Percentiles rank a stretch among this genome's conserved stretches.
Evolutionary conservation across 1,140 invertebrate genomes (phyloP).

Genomic region (Euwallacea fornicatus): DNA sequence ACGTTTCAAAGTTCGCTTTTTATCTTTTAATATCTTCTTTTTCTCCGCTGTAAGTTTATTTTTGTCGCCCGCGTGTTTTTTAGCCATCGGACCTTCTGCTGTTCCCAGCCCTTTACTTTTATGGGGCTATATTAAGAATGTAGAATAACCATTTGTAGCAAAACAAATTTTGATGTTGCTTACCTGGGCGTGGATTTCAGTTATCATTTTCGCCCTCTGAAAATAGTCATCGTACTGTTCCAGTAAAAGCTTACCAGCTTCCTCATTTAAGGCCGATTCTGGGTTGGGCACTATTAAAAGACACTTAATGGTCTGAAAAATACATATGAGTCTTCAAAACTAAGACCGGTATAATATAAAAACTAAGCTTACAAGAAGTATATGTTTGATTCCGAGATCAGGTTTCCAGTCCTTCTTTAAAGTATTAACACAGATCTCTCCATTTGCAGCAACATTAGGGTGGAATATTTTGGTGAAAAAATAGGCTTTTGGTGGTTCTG

Average conservation of each 20-base stretch:
- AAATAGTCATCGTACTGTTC: conserved; percentile 92
- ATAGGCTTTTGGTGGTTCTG: conserved; percentile 90
- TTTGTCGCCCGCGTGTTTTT: conserved; percentile 78
- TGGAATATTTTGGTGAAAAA: conserved; percentile 98
- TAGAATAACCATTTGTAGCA: background rate
- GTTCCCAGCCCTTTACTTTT: conserved; percentile 53
- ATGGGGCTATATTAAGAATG: conserved; percentile 47
- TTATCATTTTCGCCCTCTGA: conserved; percentile 89
- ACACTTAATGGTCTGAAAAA: conserved; percentile 84
- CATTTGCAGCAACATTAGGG: conserved; percentile 92
- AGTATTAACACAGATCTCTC: conserved; percentile 97
- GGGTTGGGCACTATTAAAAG: conserved; percentile 92
- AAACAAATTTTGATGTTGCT: background rate
- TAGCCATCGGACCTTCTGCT: conserved; percentile 73
- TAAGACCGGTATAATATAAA: no score
- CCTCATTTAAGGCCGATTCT: conserved; percentile 92
- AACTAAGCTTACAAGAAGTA: conserved; percentile 80
- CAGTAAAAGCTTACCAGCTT: conserved; percentile 87
- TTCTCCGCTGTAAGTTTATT: conserved; percentile 73
- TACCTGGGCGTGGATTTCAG: conserved; percentile 88
- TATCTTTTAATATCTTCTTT: conserved; percentile 78
- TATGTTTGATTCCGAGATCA: conserved; percentile 94
- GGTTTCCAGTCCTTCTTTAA: conserved; percentile 97
- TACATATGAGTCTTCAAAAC: no score
- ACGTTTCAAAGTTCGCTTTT: conserved; percentile 84